phyloP scores from a whole-genome alignment of 2,888 invertebrate species.

The Acrocera orbiculus region DNA sequence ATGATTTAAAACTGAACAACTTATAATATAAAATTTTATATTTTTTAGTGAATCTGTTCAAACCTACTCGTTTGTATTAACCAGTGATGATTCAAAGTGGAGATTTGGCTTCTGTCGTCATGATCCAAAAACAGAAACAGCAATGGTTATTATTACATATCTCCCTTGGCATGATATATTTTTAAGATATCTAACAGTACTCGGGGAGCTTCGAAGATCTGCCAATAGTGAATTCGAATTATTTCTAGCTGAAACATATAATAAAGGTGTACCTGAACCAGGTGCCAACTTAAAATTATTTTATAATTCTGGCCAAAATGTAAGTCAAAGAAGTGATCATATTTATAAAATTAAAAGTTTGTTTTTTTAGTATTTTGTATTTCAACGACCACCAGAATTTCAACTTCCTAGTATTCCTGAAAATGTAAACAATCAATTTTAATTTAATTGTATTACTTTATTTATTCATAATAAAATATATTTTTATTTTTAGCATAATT shows the following conservation, averaged over 20 bases:
- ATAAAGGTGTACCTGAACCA: slow-evolving; percentile 47
- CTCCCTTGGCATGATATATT: slow-evolving; percentile 96
- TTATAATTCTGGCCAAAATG: slow-evolving; percentile 40
- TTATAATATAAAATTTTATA: slow-evolving; percentile 12
- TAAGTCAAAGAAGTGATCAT: slow-evolving; percentile 27
- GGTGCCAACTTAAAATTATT: slow-evolving; percentile 45
- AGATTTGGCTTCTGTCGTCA: slow-evolving; percentile 95
- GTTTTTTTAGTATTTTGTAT: slow-evolving; percentile 55
- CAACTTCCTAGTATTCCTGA: slow-evolving; percentile 88
- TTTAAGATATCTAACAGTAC: slow-evolving; percentile 32
- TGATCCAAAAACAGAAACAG: slow-evolving; percentile 74
- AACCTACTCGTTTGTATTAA: slow-evolving; percentile 92
- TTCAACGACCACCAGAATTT: slow-evolving; percentile 59
- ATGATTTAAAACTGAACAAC: not conserved
- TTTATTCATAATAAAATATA: not conserved
- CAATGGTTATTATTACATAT: slow-evolving; percentile 69
- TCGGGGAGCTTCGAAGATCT: slow-evolving; percentile 24
- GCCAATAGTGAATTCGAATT: slow-evolving; percentile 22
- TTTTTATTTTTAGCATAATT: slow-evolving; percentile 56
- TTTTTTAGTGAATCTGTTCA: slow-evolving; percentile 64
- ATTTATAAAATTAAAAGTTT: slow-evolving; percentile 14
- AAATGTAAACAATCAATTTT: slow-evolving; percentile 46
- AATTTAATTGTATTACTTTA: slow-evolving; percentile 1
- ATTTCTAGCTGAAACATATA: slow-evolving; percentile 50
- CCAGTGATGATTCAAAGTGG: slow-evolving; percentile 87